Evolutionary conservation across 2,113 vertebrate species (phyloP), one percentile per base, ranked within the genome.

Genomic region (Nothoprocta pentlandii): DNA sequence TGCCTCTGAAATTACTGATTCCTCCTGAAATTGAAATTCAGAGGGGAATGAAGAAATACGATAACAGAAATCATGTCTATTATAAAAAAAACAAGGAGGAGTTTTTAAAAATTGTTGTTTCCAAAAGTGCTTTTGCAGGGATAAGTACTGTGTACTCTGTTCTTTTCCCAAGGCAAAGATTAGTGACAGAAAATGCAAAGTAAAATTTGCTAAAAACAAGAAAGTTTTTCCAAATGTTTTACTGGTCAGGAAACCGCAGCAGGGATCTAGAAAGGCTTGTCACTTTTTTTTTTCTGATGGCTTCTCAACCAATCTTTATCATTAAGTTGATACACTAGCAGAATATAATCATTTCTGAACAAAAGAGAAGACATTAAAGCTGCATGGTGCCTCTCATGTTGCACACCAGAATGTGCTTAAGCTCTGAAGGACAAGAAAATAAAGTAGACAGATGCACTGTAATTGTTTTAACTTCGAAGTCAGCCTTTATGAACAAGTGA

Each of bases 1-100:
- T 53, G 42, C 32, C 4, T 83, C 51, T 90, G 51, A 78, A 92
- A 56, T 85, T 73, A 67, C 53, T 74, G 6, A 80, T 92, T 85
- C 34, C 7, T 56, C 54, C 67, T 83, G 78, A 89, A 90, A 75
- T 4, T 78, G 61, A 89, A 56, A 75, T 9, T 59, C 56, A 77
- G 30, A 79, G 69, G 16, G 39, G 23, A 86, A 51, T 25, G 75
- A 74, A 75, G 25, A 89, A 92, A 77, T 56, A 46, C 12, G 51
- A 88, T 53, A 88, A 25, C 5, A 51, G 63, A 74, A 85, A 1
- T 81, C 30, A 30, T 23, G 70, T 87, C 8, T 85, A 5, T 68
- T 92, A 25, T 63, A 77, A 39, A 94, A 85, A 44, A 47, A 61
- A 42, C 22, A 84, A 53, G 34, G 20, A 58, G 16, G 49, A 9